phyloP scores from a whole-genome alignment of 1,140 invertebrate species.

The Branchinecta lindahli region DNA sequence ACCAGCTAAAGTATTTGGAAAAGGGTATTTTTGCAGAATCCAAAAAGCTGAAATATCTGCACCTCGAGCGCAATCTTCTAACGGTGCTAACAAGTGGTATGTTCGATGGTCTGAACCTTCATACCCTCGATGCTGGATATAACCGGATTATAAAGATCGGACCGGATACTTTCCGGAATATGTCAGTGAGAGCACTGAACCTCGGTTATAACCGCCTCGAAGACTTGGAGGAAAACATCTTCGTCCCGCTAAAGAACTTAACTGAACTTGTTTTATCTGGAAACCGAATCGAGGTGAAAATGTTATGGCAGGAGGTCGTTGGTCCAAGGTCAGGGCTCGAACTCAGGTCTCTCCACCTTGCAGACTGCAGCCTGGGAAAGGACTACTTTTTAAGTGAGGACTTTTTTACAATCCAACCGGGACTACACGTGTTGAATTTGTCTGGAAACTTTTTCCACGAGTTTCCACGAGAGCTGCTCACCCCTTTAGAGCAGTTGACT shows the following conservation, averaged over 20 bases:
- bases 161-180: slow-evolving; percentile 37
- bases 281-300: slow-evolving; percentile 16
- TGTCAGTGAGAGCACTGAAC: slow-evolving; percentile 40
- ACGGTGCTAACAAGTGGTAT: slow-evolving; percentile 35
- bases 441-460: slow-evolving; percentile 35
- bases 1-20: slow-evolving; percentile 56
- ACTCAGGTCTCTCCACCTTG: neutral
- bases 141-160: slow-evolving; percentile 53
- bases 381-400: slow-evolving; percentile 13
- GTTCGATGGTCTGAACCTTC: slow-evolving; percentile 25
- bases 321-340: slow-evolving; percentile 6
- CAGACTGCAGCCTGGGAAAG: slow-evolving; percentile 12
- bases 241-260: slow-evolving; percentile 19
- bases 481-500: slow-evolving; percentile 38
- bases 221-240: slow-evolving; percentile 21
- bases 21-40: slow-evolving; percentile 53
- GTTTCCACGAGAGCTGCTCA: slow-evolving; percentile 39
- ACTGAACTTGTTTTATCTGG: slow-evolving; percentile 13
- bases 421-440: slow-evolving; percentile 24
- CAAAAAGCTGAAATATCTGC: slow-evolving; percentile 41
- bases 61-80: slow-evolving; percentile 56
- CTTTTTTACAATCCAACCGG: slow-evolving; percentile 22
- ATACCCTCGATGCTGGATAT: slow-evolving; percentile 41
- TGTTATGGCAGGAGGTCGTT: slow-evolving; percentile 16
- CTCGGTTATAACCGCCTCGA: slow-evolving; percentile 25